A percentile compares a stretch with the other conserved stretches of the same genome.
These are phyloP conservation scores for Brachylomia viminalis DNA, from an alignment of 2,888 invertebrate species.

Conservation along the genomic window DNA sequence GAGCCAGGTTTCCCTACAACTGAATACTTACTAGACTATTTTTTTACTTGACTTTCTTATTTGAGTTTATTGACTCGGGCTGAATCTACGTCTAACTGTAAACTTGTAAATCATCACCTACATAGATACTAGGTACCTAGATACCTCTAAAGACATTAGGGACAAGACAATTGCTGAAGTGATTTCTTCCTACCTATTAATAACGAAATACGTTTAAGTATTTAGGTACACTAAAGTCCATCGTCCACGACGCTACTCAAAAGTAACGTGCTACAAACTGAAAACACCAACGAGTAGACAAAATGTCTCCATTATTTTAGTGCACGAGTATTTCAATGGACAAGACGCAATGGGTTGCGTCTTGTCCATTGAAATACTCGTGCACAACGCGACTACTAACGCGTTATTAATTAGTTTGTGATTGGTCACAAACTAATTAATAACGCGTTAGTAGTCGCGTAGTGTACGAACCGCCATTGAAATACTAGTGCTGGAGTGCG, in stretches of 20 bases:
- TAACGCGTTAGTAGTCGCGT: neutral
- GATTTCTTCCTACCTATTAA: constrained; percentile 16
- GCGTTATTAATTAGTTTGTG: neutral
- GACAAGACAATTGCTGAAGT: neutral
- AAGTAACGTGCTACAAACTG: neutral
- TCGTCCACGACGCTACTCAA: neutral
- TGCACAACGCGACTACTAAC: neutral
- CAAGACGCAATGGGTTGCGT: too few relatives aligned
- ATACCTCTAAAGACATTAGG: too few relatives aligned
- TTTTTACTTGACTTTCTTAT: too few relatives aligned
- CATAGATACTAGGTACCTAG: neutral
- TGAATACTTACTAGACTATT: neutral
- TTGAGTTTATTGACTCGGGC: too few relatives aligned
- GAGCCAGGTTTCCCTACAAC: constrained; percentile 11
- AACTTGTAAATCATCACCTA: constrained; percentile 15
- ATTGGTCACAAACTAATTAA: neutral
- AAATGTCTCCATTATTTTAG: neutral
- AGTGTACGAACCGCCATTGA: neutral
- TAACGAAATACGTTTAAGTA: neutral
- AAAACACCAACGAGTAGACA: neutral
- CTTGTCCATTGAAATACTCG: too few relatives aligned
- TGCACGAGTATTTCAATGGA: neutral
- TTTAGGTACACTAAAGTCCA: constrained; percentile 4
- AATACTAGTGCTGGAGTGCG: too few relatives aligned
- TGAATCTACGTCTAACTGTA: neutral